Conservation (phyloP, 2,797 vertebrate genomes). For the Danio tinwini region DNA sequence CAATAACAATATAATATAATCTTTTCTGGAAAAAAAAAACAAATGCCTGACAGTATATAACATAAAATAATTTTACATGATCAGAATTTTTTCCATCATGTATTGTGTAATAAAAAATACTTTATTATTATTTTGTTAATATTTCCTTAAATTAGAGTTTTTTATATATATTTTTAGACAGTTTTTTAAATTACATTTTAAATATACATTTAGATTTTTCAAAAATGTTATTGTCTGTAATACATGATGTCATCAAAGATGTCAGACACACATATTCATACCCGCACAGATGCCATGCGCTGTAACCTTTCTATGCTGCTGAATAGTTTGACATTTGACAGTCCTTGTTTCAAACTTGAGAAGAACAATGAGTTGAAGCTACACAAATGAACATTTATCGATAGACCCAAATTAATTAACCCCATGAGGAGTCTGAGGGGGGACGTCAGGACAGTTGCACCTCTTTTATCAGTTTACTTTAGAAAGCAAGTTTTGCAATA, state of each 20-base stretch:
- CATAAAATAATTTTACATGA: too few species aligned
- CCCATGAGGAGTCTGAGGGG: slow-evolving; percentile 38
- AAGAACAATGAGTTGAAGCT: slow-evolving; percentile 63
- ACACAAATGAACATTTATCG: slow-evolving; percentile 67
- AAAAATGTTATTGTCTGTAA: too few species aligned
- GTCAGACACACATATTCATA: slow-evolving; percentile 33
- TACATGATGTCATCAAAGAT: slow-evolving; percentile 14
- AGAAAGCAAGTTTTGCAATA: slow-evolving; percentile 47
- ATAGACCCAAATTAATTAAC: slow-evolving; percentile 61
- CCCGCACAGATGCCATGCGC: slow-evolving; percentile 48
- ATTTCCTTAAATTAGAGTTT: too few species aligned
- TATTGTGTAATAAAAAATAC: too few species aligned
- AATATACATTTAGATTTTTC: too few species aligned
- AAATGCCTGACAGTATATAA: too few species aligned
- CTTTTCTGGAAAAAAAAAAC: too few species aligned
- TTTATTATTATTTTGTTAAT: too few species aligned
- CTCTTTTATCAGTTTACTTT: slow-evolving; percentile 56
- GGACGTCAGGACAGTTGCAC: slow-evolving; percentile 49
- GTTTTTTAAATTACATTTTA: too few species aligned
- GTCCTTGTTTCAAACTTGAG: slow-evolving; percentile 65
- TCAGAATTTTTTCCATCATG: too few species aligned
- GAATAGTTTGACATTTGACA: slow-evolving; percentile 62
- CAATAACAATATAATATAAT: too few species aligned
- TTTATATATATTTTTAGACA: too few species aligned
- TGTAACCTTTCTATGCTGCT: slow-evolving; percentile 57